A percentile compares a stretch with the other conserved stretches of the same genome.
Evolutionary conservation across 2,888 invertebrate genomes (phyloP).

Genomic region (Xylophagus ater): DNA sequence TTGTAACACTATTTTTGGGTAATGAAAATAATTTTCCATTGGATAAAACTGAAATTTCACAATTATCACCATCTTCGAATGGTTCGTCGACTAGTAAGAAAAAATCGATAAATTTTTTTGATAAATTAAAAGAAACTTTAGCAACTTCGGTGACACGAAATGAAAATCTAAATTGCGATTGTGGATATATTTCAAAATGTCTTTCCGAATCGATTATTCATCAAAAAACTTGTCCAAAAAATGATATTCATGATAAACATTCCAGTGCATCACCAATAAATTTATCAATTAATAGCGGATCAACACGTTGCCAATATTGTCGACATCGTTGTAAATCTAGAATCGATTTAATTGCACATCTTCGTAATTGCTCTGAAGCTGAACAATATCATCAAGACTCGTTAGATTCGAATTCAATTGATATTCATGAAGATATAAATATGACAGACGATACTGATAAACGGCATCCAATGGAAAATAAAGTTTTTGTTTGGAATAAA

Average conservation of each 20-base stretch:
- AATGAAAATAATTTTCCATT: slow-evolving; percentile 25
- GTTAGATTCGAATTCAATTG: slow-evolving; percentile 33
- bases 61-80: slow-evolving; percentile 28
- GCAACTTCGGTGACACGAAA: slow-evolving; percentile 52
- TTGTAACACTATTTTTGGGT: slow-evolving; percentile 41
- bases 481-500: slow-evolving; percentile 72
- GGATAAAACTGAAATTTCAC: slow-evolving; percentile 22
- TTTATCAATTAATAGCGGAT: slow-evolving; percentile 41
- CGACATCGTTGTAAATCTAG: slow-evolving; percentile 79
- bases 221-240: slow-evolving; percentile 53
- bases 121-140: slow-evolving; percentile 65
- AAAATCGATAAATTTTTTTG: slow-evolving; percentile 59
- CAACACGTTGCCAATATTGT: slow-evolving; percentile 76
- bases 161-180: slow-evolving; percentile 57
- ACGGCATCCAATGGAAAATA: slow-evolving; percentile 64
- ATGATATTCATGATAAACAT: slow-evolving; percentile 28
- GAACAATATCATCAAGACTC: slow-evolving; percentile 33
- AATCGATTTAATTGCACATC: slow-evolving; percentile 62
- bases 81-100: slow-evolving; percentile 17
- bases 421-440: slow-evolving; percentile 31
- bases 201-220: slow-evolving; percentile 71
- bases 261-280: slow-evolving; percentile 36
- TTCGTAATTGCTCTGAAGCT: slow-evolving; percentile 57
- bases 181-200: slow-evolving; percentile 69
- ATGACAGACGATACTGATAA: slow-evolving; percentile 30